A percentile compares a stretch with the other conserved stretches of the same genome.
phyloP scores from a whole-genome alignment of 2,888 invertebrate species.

The Leptopilina myrica region DNA sequence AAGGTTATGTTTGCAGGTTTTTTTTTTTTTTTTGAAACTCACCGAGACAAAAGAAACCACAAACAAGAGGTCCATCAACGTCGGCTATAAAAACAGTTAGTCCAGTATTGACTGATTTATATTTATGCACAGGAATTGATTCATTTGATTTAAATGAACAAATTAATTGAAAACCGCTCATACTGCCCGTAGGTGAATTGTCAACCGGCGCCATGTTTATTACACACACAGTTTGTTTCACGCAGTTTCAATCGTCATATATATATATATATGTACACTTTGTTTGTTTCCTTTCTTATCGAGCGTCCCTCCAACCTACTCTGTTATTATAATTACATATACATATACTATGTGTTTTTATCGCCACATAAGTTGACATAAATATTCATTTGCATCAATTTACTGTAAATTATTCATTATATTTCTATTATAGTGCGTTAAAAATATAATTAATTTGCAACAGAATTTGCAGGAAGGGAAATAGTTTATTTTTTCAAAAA shows the following conservation, averaged over 20 bases:
- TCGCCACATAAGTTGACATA: too few relatives aligned
- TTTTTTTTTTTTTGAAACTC: conserved; percentile 66
- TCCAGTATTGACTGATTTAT: conserved; percentile 87
- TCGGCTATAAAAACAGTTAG: conserved; percentile 89
- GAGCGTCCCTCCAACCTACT: neutral
- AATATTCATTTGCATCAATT: too few relatives aligned
- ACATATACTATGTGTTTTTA: too few relatives aligned
- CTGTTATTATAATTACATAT: too few relatives aligned
- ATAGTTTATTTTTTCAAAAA: too few relatives aligned
- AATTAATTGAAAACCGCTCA: conserved; percentile 78
- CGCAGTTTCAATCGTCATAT: too few relatives aligned
- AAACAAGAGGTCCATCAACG: conserved; percentile 93
- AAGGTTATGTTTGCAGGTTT: conserved; percentile 21
- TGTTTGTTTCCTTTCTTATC: neutral
- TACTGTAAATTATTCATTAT: too few relatives aligned
- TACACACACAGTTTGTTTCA: neutral
- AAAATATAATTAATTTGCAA: too few relatives aligned
- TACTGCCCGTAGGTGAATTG: conserved; percentile 71
- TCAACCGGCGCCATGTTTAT: conserved; percentile 73
- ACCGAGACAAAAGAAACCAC: conserved; percentile 93
- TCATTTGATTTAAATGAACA: conserved; percentile 84
- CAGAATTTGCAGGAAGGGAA: too few relatives aligned
- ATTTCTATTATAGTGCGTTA: too few relatives aligned
- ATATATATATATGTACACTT: neutral
- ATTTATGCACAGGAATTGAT: conserved; percentile 88